Evolutionary conservation across 2,797 vertebrate genomes (phyloP).

Genomic region (Molossus alvarezi): DNA sequence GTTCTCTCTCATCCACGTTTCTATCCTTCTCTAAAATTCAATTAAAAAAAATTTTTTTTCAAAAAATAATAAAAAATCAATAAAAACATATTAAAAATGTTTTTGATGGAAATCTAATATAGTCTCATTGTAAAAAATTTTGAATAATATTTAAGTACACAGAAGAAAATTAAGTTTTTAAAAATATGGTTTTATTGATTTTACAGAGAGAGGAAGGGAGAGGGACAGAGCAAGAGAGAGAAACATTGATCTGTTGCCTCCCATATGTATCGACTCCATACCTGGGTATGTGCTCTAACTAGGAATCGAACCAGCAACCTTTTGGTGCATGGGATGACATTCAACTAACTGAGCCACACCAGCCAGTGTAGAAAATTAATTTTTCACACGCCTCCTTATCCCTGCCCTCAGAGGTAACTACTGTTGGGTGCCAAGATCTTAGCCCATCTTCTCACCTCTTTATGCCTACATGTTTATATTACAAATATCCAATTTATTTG

Average conservation of each 20-base stretch:
- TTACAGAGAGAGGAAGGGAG: not conserved
- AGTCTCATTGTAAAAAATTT: not conserved
- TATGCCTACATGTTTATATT: not conserved
- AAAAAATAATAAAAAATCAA: too few relatives aligned
- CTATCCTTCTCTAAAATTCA: too few relatives aligned
- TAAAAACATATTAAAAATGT: not conserved
- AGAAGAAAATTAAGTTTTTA: conserved; percentile 61
- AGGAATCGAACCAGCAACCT: not conserved
- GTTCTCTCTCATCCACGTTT: too few relatives aligned
- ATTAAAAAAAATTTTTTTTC: too few relatives aligned
- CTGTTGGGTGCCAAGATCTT: not conserved
- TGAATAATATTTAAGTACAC: not conserved
- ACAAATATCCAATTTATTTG: conserved; percentile 47
- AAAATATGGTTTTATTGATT: not conserved
- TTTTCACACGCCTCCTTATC: not conserved
- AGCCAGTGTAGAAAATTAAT: conserved; percentile 29
- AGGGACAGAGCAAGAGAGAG: not conserved
- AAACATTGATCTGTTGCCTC: not conserved
- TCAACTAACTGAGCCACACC: not conserved
- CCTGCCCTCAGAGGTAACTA: not conserved
- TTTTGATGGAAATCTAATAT: conserved; percentile 1
- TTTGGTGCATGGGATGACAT: not conserved
- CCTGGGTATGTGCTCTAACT: not conserved
- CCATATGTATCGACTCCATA: not conserved
- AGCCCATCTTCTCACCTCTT: not conserved